Percentiles rank a stretch among this genome's conserved stretches.
phyloP scores from a whole-genome alignment of 2,797 vertebrate species.

The Pseudochirops corinnae region DNA sequence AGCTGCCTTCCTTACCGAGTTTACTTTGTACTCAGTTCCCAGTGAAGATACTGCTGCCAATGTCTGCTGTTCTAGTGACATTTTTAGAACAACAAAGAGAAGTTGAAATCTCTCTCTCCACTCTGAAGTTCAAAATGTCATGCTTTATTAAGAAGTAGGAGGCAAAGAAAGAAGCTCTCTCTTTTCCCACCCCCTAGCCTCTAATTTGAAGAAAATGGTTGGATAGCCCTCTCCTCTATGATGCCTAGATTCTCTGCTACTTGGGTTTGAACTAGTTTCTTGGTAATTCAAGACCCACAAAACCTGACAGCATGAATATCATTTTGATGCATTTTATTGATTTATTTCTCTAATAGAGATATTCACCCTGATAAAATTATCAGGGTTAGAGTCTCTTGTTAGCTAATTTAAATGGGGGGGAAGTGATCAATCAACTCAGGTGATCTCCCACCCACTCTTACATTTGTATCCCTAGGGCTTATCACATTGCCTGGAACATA shows the following conservation, averaged over 20 bases:
- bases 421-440: not conserved
- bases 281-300: not conserved
- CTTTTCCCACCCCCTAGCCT: not conserved
- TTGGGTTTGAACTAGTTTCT: not conserved
- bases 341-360: not conserved
- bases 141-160: not conserved
- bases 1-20: not conserved
- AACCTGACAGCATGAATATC: not conserved
- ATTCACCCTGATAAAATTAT: not conserved
- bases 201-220: not conserved
- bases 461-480: not conserved
- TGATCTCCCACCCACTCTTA: not conserved
- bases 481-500: not conserved
- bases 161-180: not conserved
- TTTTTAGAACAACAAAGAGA: not conserved
- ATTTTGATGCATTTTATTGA: not conserved
- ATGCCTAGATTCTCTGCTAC: not conserved
- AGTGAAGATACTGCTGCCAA: not conserved
- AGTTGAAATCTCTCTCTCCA: not conserved
- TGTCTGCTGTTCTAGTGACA: not conserved
- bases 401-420: not conserved
- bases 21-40: not conserved
- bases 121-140: not conserved
- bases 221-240: not conserved
- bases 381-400: not conserved